phyloP scores from a whole-genome alignment of 1,140 invertebrate species.

The Nebria ingens region DNA sequence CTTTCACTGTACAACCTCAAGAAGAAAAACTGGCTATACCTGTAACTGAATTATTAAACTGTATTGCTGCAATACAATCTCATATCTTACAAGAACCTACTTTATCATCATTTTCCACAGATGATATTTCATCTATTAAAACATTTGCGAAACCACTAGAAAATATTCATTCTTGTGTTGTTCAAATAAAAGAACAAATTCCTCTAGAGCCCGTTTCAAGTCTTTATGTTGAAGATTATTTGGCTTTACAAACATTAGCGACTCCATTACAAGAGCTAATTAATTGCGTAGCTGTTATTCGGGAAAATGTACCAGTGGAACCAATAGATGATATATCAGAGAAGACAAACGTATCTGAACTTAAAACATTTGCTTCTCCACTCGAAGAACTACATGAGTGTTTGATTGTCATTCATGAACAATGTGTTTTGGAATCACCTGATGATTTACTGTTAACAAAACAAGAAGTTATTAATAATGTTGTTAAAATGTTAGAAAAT shows the following conservation, averaged over 20 bases:
- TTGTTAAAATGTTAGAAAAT: slow-evolving; percentile 21
- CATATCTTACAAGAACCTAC: slow-evolving; percentile 29
- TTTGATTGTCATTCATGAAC: slow-evolving; percentile 30
- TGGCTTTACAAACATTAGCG: slow-evolving; percentile 31
- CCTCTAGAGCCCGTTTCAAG: slow-evolving; percentile 17
- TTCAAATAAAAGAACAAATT: slow-evolving; percentile 35
- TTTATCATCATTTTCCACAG: slow-evolving; percentile 24
- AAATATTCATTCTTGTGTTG: slow-evolving; percentile 37
- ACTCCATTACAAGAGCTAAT: slow-evolving; percentile 41
- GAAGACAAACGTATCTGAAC: slow-evolving; percentile 43
- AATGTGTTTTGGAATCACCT: background rate
- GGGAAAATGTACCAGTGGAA: slow-evolving; percentile 37
- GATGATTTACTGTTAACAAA: background rate
- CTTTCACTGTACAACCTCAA: background rate
- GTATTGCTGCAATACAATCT: slow-evolving; percentile 27
- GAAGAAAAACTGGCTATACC: background rate
- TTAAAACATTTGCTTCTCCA: slow-evolving; percentile 37
- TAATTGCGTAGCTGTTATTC: slow-evolving; percentile 41
- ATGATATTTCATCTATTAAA: slow-evolving; percentile 34
- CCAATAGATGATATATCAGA: slow-evolving; percentile 39
- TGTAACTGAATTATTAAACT: background rate
- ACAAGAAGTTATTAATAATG: background rate
- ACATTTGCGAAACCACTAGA: slow-evolving; percentile 40
- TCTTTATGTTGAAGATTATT: slow-evolving; percentile 5
- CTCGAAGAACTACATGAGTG: slow-evolving; percentile 34